Conservation (phyloP, 2,797 vertebrate genomes). For the Smutsia gigantea region DNA sequence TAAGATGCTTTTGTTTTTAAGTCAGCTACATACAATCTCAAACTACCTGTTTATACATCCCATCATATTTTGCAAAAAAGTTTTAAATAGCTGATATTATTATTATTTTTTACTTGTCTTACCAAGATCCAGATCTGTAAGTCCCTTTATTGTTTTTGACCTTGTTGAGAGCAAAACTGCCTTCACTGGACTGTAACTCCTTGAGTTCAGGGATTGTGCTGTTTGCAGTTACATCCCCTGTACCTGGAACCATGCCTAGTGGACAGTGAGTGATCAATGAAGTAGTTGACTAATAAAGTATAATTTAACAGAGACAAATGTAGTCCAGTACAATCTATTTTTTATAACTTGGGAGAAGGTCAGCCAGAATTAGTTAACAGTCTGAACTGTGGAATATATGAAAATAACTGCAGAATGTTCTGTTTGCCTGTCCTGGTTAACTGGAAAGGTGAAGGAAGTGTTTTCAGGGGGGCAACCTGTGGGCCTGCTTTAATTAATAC, state of each 20-base stretch:
- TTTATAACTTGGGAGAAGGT: neutral
- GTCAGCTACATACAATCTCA: neutral
- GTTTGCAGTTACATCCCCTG: neutral
- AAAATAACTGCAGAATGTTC: neutral
- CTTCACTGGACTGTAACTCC: neutral
- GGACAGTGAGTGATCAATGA: neutral
- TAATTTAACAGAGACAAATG: neutral
- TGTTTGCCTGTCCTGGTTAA: neutral
- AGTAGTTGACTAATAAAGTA: neutral
- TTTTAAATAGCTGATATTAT: neutral
- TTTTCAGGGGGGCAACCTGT: neutral
- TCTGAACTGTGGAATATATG: neutral
- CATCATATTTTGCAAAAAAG: neutral
- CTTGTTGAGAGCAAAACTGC: neutral
- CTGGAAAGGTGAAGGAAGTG: neutral
- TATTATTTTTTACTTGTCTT: neutral
- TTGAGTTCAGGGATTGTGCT: neutral
- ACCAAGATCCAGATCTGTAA: neutral
- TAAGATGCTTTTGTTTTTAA: neutral
- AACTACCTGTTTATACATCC: neutral
- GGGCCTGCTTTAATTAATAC: neutral
- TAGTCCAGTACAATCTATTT: neutral
- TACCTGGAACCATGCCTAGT: neutral
- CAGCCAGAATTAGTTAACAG: neutral
- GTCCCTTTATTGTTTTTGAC: constrained; percentile 6